These are phyloP conservation scores for Drosophila suzukii DNA, from an alignment of 1,140 invertebrate species.

Conservation along the genomic window DNA sequence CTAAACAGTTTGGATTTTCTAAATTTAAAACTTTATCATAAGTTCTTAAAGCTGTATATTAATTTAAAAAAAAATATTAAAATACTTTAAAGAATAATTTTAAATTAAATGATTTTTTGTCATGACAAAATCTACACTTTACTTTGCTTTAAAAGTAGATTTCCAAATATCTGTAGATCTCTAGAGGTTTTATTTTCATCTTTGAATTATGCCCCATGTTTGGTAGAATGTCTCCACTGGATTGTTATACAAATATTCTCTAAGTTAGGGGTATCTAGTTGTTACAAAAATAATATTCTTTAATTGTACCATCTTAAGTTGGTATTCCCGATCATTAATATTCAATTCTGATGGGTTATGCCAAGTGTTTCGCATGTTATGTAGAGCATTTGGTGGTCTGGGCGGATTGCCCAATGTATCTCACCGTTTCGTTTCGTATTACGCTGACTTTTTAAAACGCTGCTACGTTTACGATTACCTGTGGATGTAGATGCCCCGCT, in stretches of 20 bases:
- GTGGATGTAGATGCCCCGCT: conserved; percentile 14
- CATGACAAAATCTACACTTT: too few species aligned
- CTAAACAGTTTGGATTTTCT: too few species aligned
- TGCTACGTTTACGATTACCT: conserved; percentile 49
- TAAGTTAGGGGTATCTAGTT: background rate
- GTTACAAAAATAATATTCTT: background rate
- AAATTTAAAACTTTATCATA: too few species aligned
- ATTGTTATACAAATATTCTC: background rate
- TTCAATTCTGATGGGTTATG: background rate
- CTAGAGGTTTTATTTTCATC: too few species aligned
- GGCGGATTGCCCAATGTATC: conserved; percentile 14
- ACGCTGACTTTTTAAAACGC: conserved; percentile 58
- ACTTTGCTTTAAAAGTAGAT: too few species aligned
- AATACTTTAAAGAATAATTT: too few species aligned
- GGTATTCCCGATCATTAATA: background rate
- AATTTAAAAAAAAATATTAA: too few species aligned
- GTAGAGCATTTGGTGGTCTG: conserved; percentile 40
- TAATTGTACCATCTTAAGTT: background rate
- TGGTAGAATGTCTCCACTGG: too few species aligned
- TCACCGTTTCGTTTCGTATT: conserved; percentile 40
- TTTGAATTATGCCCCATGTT: too few species aligned
- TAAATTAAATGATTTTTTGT: too few species aligned
- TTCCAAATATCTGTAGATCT: too few species aligned
- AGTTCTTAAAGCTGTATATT: too few species aligned
- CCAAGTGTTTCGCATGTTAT: background rate